Base-by-base conservation (phyloP, 2,888 invertebrate genomes). In the Andrena haemorrhoa region DNA sequence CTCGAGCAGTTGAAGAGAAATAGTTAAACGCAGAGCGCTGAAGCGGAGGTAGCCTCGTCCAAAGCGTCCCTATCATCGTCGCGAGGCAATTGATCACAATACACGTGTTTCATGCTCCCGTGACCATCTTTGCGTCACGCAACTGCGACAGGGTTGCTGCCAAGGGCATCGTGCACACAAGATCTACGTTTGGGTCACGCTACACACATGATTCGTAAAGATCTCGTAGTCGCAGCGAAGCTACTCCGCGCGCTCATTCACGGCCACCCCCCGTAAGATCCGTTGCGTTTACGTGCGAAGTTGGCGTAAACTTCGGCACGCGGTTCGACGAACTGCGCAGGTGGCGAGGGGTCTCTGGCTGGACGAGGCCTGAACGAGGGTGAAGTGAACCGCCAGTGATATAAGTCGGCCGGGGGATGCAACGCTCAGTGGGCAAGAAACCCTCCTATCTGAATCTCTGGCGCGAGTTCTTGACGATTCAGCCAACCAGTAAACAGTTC, bases 391-490 rank as follows among this genome's bases (percentile, higher is more conserved):
- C 63, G 75, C 58, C 76, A 47, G 72, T 72, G 41, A 64, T 49
- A 23, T 8, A 69, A 66, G 72, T 51, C 76, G 79, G 65, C 58
- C 7, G n/a, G 29, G 84, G 85, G 81, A 89, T 90, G 88, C 77
- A 81, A 68, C 89, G 88, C 75, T 73, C 88, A 84, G 85, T 84
- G 76, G 82, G 78, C 49, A 87, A 88, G 35, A 90, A 87, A 56
- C 74, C 87, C 73, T 90, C 90, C 79, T 90, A 92, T 88, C 83
- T 90, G 68, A 88, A 86, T 58, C 90, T 92, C 75, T 92, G 92
- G 92, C 91, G 89, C 60, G 92, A 92, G 81, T 92, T 92, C 58
- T 79, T 84, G 53, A 72, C 71, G 16, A 86, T 80, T 1, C 82
- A 81, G n/a, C 72, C 82, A 16, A 68, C 72, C 10, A 69, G 69